Percentiles rank a stretch among this genome's conserved stretches.
These are phyloP conservation scores for Asarcornis scutulata DNA, from an alignment of 2,113 vertebrate species.

Conservation along the genomic window DNA sequence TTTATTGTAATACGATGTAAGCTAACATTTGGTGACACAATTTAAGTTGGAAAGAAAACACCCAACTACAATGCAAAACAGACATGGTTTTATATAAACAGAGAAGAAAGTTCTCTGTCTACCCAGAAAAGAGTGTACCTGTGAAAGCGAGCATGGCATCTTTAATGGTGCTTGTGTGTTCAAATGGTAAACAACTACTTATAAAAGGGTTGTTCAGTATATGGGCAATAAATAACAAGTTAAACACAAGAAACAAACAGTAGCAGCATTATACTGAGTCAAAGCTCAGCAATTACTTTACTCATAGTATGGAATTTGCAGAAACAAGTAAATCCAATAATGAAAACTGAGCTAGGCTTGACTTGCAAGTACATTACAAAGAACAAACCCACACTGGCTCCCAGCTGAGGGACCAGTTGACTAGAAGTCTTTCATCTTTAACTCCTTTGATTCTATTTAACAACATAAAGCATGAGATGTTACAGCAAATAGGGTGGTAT, in stretches of 20 bases:
- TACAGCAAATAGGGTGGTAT: conserved; percentile 56
- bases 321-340: conserved; percentile 28
- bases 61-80: not conserved
- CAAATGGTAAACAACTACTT: conserved; percentile 2
- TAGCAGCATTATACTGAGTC: not conserved
- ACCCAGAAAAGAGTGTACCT: not conserved
- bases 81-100: not conserved
- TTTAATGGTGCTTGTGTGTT: not conserved
- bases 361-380: conserved; percentile 43
- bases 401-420: conserved; percentile 42
- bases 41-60: not conserved
- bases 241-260: conserved; percentile 30
- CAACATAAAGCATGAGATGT: not conserved
- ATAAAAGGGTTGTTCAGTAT: not conserved
- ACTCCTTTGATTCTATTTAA: conserved; percentile 58
- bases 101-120: not conserved
- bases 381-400: conserved; percentile 21
- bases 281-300: conserved; percentile 24
- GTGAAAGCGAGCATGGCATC: not conserved
- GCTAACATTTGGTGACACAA: not conserved
- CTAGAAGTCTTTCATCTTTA: conserved; percentile 57
- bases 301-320: not conserved
- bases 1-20: not conserved
- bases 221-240: not conserved
- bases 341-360: conserved; percentile 15